phyloP scores from a whole-genome alignment of 1,140 invertebrate genomes.

The Bombus soroeensis region DNA sequence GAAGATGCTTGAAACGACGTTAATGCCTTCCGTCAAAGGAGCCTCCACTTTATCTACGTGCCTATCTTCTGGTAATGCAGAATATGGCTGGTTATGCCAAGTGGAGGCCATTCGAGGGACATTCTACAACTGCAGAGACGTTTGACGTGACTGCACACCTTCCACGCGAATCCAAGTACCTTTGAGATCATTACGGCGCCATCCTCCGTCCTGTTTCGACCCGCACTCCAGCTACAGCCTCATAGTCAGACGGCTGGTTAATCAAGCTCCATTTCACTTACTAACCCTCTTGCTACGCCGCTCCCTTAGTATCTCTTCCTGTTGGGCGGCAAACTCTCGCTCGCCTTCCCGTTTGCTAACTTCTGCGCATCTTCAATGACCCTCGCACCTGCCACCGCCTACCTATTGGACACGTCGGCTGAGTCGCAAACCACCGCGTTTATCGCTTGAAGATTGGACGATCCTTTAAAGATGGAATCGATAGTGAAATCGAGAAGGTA shows the following conservation, averaged over 20 bases:
- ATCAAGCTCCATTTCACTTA: constrained; percentile 65
- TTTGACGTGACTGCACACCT: constrained; percentile 43
- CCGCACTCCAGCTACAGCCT: constrained; percentile 1
- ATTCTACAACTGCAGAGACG: constrained; percentile 47
- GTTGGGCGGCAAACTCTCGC: neutral
- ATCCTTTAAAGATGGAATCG: neutral
- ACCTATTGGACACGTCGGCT: neutral
- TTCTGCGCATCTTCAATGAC: constrained; percentile 14
- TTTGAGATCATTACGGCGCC: constrained; percentile 56
- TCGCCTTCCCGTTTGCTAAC: neutral
- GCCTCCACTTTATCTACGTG: constrained; percentile 27
- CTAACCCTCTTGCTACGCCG: neutral
- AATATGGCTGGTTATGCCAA: constrained; percentile 36
- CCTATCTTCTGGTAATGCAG: constrained; percentile 38
- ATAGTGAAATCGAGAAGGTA: neutral
- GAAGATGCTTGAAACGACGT: constrained; percentile 46
- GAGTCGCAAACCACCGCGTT: constrained; percentile 24
- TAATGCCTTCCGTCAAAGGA: constrained; percentile 60
- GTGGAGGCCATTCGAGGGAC: constrained; percentile 36
- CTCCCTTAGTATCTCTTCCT: constrained; percentile 7
- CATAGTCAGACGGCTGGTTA: constrained; percentile 48
- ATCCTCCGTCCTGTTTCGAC: constrained; percentile 28
- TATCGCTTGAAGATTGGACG: neutral
- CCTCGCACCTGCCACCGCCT: constrained; percentile 1
- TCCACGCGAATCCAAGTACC: constrained; percentile 40